phyloP scores from a whole-genome alignment of 2,888 invertebrate genomes.

The Chloroclysta siterata region DNA sequence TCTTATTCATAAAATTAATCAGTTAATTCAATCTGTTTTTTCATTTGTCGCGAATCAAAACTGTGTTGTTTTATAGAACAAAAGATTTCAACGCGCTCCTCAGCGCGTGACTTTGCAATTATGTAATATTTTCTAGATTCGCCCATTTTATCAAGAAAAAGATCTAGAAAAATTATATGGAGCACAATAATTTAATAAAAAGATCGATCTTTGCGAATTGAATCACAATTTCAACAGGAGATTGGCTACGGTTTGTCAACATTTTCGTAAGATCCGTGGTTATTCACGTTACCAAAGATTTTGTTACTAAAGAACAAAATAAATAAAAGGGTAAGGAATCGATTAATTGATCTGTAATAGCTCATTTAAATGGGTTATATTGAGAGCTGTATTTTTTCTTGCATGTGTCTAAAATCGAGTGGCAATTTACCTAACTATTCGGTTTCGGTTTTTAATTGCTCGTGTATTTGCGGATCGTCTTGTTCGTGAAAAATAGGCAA shows the following conservation, averaged over 20 bases:
- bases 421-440: too few relatives aligned
- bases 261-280: constrained; percentile 35
- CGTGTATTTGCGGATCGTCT: too few relatives aligned
- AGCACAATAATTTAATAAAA: neutral
- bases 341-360: neutral
- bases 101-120: neutral
- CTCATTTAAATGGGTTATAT: neutral
- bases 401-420: too few relatives aligned
- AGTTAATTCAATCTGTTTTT: neutral
- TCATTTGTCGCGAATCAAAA: neutral
- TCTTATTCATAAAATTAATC: too few relatives aligned
- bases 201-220: constrained; percentile 12
- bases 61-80: neutral
- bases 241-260: constrained; percentile 33
- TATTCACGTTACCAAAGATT: constrained; percentile 30
- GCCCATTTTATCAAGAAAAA: too few relatives aligned
- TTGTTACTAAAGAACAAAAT: constrained; percentile 36
- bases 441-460: too few relatives aligned
- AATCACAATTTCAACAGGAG: constrained; percentile 30
- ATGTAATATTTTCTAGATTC: neutral
- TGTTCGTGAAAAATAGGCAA: too few relatives aligned
- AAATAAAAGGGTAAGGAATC: constrained; percentile 2
- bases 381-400: too few relatives aligned
- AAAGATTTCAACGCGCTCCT: constrained; percentile 29
- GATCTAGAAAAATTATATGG: too few relatives aligned